Percentiles rank a stretch among this genome's conserved stretches.
Evolutionary conservation across 2,113 vertebrate species (phyloP).

Genomic region (Pycnonotus jocosus): DNA sequence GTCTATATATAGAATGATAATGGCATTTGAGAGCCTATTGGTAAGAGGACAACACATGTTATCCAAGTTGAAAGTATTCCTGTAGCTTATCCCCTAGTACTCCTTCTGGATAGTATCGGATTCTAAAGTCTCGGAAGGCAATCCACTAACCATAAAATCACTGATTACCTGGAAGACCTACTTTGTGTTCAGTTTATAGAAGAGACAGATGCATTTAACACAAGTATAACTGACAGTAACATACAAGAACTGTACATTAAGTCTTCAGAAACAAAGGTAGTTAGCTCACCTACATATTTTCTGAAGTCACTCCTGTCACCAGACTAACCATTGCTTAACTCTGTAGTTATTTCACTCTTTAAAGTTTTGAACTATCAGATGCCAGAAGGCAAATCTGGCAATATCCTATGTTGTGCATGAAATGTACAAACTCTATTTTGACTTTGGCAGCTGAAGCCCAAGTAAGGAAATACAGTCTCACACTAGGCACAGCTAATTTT

Average conservation of each 20-base stretch:
- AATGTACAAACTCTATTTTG: background rate
- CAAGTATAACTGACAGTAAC: background rate
- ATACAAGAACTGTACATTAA: background rate
- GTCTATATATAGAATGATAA: conserved; percentile 5
- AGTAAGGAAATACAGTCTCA: background rate
- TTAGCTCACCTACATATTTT: background rate
- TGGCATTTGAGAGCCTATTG: background rate
- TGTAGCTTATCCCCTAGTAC: background rate
- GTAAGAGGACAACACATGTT: background rate
- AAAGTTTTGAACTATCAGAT: background rate
- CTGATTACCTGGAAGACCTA: background rate
- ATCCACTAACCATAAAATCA: background rate
- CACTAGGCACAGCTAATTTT: background rate
- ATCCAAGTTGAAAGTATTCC: background rate
- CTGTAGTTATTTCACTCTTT: background rate
- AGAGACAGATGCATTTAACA: background rate
- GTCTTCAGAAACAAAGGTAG: background rate
- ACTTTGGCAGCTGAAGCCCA: background rate
- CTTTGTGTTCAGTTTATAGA: background rate
- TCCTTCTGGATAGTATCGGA: background rate
- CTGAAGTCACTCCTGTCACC: background rate
- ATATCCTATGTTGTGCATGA: background rate
- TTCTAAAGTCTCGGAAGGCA: background rate
- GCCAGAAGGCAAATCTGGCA: background rate
- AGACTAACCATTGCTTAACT: background rate